Evolutionary conservation across 2,113 vertebrate genomes (phyloP), one percentile per base, ranked within the genome.

Genomic region (Mirza zaza): DNA sequence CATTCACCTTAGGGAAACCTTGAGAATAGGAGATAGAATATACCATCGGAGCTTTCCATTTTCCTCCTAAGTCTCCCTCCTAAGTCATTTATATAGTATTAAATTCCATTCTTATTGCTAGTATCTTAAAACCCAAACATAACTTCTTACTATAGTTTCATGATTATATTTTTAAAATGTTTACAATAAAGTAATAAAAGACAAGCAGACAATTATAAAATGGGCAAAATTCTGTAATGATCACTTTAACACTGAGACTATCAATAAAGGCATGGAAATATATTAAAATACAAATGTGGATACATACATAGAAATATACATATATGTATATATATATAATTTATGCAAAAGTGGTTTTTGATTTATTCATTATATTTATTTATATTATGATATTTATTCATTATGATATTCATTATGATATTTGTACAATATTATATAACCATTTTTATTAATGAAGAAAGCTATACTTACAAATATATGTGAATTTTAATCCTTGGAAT

Each of bases 1-100:
- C 71, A 61, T 17, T 75, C 55, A 59, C 6, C 18, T 17, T 59
- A 36, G 1, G 27, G 71, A 55, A 65, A 52, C 29, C 25, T 13
- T 55, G 32, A 57, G n/a, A 68, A 25, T 34, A 10, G 32, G 2
- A 1, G 18, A 36, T 2, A 48, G 36, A 32, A 1, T 0, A 11
- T n/a, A 50, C 21, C 73, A 23, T 2, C 2, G 9, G 14, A 85
- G 4, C 7, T 0, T 6, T 80, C 3, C 8, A 2, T 73, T 21
- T 76, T n/a, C 2, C 1, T 21, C 39, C 18, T 59, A 42, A 29
- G 21, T 63, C 8, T 2, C 1, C 17, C 8, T n/a, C 18, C 9
- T 23, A 68, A 27, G 5, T 39, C 39, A 21, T 81, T 52, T 32
- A 4, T 9, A 3, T 4, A 36, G 13, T 71, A 73, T 52, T 87